These are phyloP conservation scores for Hecatera dysodea DNA, from an alignment of 2,888 invertebrate genomes.

Conservation along the genomic window DNA sequence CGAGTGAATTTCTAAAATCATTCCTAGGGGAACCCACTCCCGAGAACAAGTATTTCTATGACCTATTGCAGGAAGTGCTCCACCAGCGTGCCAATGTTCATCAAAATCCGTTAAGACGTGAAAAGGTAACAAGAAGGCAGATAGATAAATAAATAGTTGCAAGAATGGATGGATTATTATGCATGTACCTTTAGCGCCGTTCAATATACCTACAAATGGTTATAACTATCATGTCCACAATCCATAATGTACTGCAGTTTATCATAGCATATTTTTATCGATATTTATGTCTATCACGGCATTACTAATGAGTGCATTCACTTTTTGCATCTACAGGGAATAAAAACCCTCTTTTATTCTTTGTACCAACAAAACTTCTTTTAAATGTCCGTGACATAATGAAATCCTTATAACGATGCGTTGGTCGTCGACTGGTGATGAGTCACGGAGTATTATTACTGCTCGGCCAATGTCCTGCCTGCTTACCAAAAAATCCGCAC, in stretches of 20 bases:
- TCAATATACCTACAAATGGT: background rate
- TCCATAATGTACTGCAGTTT: background rate
- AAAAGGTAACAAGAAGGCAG: no score
- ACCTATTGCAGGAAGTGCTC: no score
- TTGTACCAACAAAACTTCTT: constrained; percentile 40
- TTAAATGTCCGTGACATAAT: constrained; percentile 14
- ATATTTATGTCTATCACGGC: constrained; percentile 7
- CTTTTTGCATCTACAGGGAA: constrained; percentile 38
- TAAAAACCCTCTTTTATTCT: constrained; percentile 24
- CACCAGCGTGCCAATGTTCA: background rate
- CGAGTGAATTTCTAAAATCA: no score
- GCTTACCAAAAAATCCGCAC: constrained; percentile 61
- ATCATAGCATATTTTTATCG: constrained; percentile 31
- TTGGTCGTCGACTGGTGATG: constrained; percentile 42
- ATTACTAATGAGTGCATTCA: constrained; percentile 42
- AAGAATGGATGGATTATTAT: no score
- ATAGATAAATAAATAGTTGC: no score
- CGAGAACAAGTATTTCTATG: no score
- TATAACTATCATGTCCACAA: constrained; percentile 11
- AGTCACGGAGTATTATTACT: constrained; percentile 45
- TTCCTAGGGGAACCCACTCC: no score
- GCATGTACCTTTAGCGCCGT: no score
- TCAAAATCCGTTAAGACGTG: no score
- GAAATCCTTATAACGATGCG: constrained; percentile 41
- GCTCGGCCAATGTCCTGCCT: constrained; percentile 51